Percentiles rank a stretch among this genome's conserved stretches.
Evolutionary conservation across 2,888 invertebrate species (phyloP).

Genomic region (Horisme vitalbata): DNA sequence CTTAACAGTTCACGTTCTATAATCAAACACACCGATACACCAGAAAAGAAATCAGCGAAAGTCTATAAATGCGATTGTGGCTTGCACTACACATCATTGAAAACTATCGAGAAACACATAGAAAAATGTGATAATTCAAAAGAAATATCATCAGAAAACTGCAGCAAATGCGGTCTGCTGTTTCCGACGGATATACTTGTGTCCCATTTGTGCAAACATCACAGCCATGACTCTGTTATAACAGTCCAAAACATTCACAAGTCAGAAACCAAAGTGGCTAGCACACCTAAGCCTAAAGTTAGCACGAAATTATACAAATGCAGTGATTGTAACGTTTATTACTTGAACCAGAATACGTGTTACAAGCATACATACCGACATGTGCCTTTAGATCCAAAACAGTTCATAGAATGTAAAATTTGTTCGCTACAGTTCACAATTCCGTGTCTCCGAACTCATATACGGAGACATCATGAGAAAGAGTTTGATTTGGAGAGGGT

Average conservation of each 20-base stretch:
- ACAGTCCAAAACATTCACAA: slow-evolving; percentile 10
- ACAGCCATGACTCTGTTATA: slow-evolving; percentile 33
- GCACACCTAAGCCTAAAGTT: not conserved
- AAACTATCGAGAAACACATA: slow-evolving; percentile 39
- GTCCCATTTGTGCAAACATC: slow-evolving; percentile 48
- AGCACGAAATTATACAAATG: slow-evolving; percentile 40
- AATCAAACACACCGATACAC: not conserved
- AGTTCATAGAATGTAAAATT: slow-evolving; percentile 58
- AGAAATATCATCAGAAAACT: slow-evolving; percentile 39
- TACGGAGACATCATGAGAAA: slow-evolving; percentile 44
- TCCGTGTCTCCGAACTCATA: slow-evolving; percentile 45
- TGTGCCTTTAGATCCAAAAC: slow-evolving; percentile 41
- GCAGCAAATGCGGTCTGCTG: slow-evolving; percentile 45
- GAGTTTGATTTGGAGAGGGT: slow-evolving; percentile 49
- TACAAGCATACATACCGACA: slow-evolving; percentile 47
- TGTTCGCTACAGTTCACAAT: slow-evolving; percentile 56
- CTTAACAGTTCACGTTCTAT: too few species aligned
- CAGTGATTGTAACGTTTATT: slow-evolving; percentile 53
- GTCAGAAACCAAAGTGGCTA: not conserved
- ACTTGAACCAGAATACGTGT: slow-evolving; percentile 42
- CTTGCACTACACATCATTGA: slow-evolving; percentile 43
- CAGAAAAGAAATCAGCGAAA: slow-evolving; percentile 10
- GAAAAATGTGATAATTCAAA: slow-evolving; percentile 24
- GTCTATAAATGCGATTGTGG: slow-evolving; percentile 48
- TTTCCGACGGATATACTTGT: slow-evolving; percentile 47